These are phyloP conservation scores for Xyliphius kryptos DNA, from an alignment of 2,113 vertebrate species.

Conservation along the genomic window DNA sequence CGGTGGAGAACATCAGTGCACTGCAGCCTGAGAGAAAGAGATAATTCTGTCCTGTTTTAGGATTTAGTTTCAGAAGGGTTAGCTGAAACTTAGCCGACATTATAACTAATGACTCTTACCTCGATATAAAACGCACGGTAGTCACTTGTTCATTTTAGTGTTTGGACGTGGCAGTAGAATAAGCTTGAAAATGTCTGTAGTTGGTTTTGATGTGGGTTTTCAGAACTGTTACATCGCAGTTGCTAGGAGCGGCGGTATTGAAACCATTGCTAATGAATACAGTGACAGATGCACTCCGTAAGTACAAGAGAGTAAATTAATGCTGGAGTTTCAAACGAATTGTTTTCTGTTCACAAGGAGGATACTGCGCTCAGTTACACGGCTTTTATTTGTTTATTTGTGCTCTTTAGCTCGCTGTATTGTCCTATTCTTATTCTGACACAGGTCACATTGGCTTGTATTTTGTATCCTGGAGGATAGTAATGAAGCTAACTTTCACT, in stretches of 20 bases:
- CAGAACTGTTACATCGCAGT: constrained; percentile 91
- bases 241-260: constrained; percentile 87
- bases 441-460: not conserved
- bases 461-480: constrained; percentile 10
- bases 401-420: not conserved
- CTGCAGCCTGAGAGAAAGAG: constrained; percentile 56
- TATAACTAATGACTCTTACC: constrained; percentile 53
- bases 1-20: constrained; percentile 16
- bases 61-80: constrained; percentile 55
- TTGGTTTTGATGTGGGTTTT: constrained; percentile 89
- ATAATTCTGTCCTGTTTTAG: constrained; percentile 49
- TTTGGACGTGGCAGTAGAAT: constrained; percentile 9
- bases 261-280: constrained; percentile 92
- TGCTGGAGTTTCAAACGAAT: constrained; percentile 52
- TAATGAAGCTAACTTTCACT: no score
- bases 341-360: no score
- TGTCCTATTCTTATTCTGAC: not conserved
- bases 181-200: constrained; percentile 80
- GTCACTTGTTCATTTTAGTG: no score
- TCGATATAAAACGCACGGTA: no score
- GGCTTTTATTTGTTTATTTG: not conserved
- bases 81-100: constrained; percentile 50
- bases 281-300: constrained; percentile 95
- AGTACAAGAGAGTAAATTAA: constrained; percentile 58
- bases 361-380: constrained; percentile 11